Conservation (phyloP, 2,113 vertebrate species). For the Alethe castanea region DNA sequence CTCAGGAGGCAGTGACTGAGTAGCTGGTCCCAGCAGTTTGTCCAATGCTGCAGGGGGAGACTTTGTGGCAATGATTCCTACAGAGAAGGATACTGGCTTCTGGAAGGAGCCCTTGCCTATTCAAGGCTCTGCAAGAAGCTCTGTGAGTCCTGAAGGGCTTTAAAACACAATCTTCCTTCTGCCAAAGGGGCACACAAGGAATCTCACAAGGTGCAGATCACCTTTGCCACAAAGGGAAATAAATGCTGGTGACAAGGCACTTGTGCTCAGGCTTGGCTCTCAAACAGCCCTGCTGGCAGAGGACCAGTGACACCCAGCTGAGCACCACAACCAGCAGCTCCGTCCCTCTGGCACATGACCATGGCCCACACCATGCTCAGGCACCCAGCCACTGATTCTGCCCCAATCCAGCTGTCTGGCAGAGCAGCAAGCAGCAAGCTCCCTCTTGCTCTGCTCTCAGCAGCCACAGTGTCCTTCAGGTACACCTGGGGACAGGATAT, state of each 20-base stretch:
- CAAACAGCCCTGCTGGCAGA: too few species aligned
- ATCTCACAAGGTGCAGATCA: not conserved
- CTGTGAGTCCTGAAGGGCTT: not conserved
- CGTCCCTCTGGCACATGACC: rapidly evolving
- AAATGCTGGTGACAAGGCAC: too few species aligned
- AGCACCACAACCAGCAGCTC: not conserved
- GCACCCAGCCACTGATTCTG: not conserved
- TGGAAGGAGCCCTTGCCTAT: not conserved
- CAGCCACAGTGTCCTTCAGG: too few species aligned
- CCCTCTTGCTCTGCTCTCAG: not conserved
- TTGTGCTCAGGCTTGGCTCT: too few species aligned
- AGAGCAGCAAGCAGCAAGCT: not conserved
- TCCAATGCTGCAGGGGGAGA: rapidly evolving
- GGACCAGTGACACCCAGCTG: not conserved
- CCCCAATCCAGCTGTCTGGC: not conserved
- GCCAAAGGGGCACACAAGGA: not conserved
- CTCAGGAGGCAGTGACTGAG: not conserved
- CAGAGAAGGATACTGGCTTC: not conserved
- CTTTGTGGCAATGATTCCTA: not conserved
- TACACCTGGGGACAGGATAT: not conserved
- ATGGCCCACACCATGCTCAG: rapidly evolving
- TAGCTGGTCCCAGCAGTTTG: not conserved
- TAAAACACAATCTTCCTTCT: not conserved
- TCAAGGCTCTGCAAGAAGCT: not conserved
- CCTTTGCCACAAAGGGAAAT: not conserved